Base-by-base conservation (phyloP, 2,888 invertebrate species). In the Lissocephala sabroskyi region DNA sequence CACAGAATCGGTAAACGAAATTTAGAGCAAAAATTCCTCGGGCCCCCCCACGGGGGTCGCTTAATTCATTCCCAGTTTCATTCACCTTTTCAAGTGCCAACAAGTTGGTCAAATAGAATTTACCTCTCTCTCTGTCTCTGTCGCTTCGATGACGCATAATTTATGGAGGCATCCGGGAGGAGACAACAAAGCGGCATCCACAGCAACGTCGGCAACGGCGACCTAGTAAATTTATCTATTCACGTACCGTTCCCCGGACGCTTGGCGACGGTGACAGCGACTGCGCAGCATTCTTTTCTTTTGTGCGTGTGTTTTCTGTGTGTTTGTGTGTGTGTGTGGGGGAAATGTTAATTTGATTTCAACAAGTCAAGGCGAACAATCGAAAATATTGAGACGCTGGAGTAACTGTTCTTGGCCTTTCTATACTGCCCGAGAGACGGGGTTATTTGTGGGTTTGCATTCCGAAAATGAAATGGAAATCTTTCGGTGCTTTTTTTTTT, bases 401-500 rank as follows among this genome's bases (percentile, higher is more conserved):
- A 41, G 50, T 59, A 59, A 59, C 59, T 59, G 59, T 59, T 59
- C 55, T 59, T 55, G 30, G 59, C 58, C 58, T 59, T 58, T 58
- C 36, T 35, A 33, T 19, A n/a, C 32, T 35, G 35, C 10, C 9
- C 14, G 13, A 13, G 33, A 6, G 10, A 32, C 29, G 9, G 11
- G 11, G 30, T 32, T 6, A 32, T 32, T 32, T 32, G 30, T 32
- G 13, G 14, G 4, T 35, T 35, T 29, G 30, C 29, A 41, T 26
- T 32, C 49, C 48, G 54, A 71, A 59, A 75, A 76, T 64, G 68
- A 68, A 68, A 68, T 73, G 59, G 56, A 68, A 68, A 76, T 54
- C 42, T 52, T 47, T 50, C 23, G 36, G 10, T 52, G 41, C 23
- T 23, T 23, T 23, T 23, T 23, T 23, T 23, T 23, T 23, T 23